A percentile compares a stretch with the other conserved stretches of the same genome.
phyloP scores from a whole-genome alignment of 2,888 invertebrate genomes.

The Diadegma fenestrale region DNA sequence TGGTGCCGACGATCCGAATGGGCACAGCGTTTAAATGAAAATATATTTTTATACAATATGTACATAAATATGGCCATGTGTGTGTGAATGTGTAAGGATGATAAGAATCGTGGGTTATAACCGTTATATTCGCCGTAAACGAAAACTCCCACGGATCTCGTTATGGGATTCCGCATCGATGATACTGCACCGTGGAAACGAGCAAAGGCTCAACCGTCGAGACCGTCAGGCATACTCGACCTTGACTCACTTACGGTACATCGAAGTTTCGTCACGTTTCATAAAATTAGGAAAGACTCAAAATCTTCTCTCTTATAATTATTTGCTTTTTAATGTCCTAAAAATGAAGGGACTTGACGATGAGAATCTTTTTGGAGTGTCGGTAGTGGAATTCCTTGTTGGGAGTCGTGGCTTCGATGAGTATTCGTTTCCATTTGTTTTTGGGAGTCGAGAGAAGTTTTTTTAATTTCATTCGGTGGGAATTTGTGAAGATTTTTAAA shows the following conservation, averaged over 20 bases:
- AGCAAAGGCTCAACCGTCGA: constrained; percentile 21
- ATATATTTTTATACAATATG: too few relatives aligned
- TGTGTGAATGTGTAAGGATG: constrained; percentile 13
- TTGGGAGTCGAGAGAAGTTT: background rate
- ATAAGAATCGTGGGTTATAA: constrained; percentile 63
- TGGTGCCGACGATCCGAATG: background rate
- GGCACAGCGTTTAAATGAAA: background rate
- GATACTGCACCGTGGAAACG: constrained; percentile 44
- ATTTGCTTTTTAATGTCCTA: constrained; percentile 7
- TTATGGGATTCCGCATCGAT: constrained; percentile 59
- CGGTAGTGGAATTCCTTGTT: background rate
- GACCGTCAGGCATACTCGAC: constrained; percentile 46
- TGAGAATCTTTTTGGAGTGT: background rate
- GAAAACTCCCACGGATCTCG: constrained; percentile 58
- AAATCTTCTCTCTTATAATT: background rate
- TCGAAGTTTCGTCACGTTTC: constrained; percentile 48
- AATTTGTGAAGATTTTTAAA: background rate
- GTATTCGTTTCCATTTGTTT: background rate
- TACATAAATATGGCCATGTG: background rate
- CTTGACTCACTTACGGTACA: constrained; percentile 65
- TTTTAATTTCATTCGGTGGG: background rate
- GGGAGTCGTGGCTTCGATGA: background rate
- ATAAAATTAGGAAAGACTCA: background rate
- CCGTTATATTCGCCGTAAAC: constrained; percentile 60
- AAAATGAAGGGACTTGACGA: background rate